phyloP scores from a whole-genome alignment of 2,113 vertebrate genomes.

The Saguinus midas region DNA sequence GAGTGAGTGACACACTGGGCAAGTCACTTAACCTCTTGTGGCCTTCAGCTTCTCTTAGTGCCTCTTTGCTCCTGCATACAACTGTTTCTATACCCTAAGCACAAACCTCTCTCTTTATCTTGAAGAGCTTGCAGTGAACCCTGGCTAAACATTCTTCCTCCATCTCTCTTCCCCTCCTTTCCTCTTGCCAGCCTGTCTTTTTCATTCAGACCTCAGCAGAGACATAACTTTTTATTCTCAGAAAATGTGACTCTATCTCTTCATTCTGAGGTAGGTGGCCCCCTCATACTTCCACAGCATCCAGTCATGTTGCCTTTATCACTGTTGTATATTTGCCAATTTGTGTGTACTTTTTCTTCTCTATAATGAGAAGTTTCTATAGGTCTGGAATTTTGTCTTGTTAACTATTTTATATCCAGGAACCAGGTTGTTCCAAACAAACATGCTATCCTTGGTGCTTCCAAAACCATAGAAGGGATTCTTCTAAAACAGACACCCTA shows the following conservation, averaged over 20 bases:
- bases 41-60: not conserved
- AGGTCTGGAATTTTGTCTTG: not conserved
- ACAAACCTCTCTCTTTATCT: not conserved
- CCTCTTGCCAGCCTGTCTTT: not conserved
- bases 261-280: not conserved
- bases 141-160: not conserved
- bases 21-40: not conserved
- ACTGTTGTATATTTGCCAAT: not conserved
- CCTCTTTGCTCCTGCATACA: not conserved
- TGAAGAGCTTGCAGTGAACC: not conserved
- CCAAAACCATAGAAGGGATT: not conserved
- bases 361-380: not conserved
- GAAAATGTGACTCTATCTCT: not conserved
- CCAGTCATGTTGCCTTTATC: not conserved
- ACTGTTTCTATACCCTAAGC: not conserved
- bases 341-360: not conserved
- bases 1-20: not conserved
- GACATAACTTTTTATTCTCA: not conserved
- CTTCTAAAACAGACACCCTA: too few relatives aligned
- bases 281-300: not conserved
- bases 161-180: not conserved
- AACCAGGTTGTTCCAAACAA: not conserved
- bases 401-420: not conserved
- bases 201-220: not conserved
- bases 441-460: not conserved